Percentiles rank a stretch among this genome's conserved stretches.
phyloP scores from a whole-genome alignment of 2,113 vertebrate genomes.

The Steatornis caripensis region DNA sequence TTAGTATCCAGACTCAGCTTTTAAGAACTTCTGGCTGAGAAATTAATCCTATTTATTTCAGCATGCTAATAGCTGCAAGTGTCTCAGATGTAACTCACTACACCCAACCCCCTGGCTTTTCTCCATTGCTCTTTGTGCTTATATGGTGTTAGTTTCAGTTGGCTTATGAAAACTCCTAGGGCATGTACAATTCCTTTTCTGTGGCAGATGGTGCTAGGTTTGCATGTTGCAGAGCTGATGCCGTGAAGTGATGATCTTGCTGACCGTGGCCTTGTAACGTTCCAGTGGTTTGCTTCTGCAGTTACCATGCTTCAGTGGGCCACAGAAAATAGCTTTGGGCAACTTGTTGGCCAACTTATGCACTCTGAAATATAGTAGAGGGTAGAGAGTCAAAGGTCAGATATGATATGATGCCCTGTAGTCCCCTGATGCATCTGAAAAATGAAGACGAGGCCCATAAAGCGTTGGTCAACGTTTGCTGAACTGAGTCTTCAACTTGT shows the following conservation, averaged over 20 bases:
- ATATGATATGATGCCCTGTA: not conserved
- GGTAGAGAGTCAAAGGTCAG: not conserved
- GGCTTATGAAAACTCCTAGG: not conserved
- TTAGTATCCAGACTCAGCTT: not conserved
- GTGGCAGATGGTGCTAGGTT: not conserved
- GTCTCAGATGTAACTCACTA: not conserved
- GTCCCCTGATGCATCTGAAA: not conserved
- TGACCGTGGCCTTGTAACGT: accelerated
- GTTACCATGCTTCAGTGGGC: not conserved
- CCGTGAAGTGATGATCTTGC: not conserved
- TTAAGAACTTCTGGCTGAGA: not conserved
- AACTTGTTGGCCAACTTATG: not conserved
- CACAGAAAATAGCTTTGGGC: not conserved
- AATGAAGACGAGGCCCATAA: not conserved
- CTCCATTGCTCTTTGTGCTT: not conserved
- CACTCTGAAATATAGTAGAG: not conserved
- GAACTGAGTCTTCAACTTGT: not conserved
- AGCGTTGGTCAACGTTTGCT: not conserved
- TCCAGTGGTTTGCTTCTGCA: not conserved
- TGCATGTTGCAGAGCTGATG: not conserved
- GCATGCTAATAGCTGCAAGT: not conserved
- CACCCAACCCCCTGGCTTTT: not conserved
- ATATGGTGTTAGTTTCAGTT: not conserved
- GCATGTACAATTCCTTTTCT: not conserved
- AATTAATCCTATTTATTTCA: not conserved